Evolutionary conservation across 2,888 invertebrate species (phyloP), one percentile per base, ranked within the genome.

Genomic region (Mylabris sibirica): DNA sequence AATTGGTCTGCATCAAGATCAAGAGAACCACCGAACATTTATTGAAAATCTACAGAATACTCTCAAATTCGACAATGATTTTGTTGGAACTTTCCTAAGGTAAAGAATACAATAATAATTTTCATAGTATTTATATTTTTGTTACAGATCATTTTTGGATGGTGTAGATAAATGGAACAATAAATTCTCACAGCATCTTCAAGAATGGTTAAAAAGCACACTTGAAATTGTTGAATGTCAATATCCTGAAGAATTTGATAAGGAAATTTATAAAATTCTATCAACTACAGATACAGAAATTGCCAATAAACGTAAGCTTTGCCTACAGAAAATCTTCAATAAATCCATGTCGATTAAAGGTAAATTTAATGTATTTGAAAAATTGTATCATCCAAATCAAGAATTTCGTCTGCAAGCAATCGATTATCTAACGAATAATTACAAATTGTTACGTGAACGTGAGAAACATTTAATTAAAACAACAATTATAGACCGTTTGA

Each of bases 211-310:
- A 11, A 76, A 72, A 59, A 75, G 83, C 20, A 86, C 90, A 35
- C 77, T 93, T 0, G 87, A 88, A 69, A 88, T 85, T 26, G 81
- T 94, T 1, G 94, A 95, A 82, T 86, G 84, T 4, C 90, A 90
- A 74, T 94, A 94, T 81, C 92, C 95, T 0, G 85, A 86, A 0
- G 88, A 88, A 12, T 94, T 94, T 80, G 94, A 94, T 78, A 85
- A 86, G 61, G 89, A 90, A 59, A 85, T 93, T 0, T 90, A 91
- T 76, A 85, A 86, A 17, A 86, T 90, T 26, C 87, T 90, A 82
- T 74, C 77, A 22, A 57, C 78, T 17, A 73, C 60, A 60, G 69
- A 64, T 9, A 53, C 53, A 24, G 24, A 24, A 12, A 53, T 53
- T 12, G 53, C 66, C 14, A 65, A 63, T 38, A 69, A 66, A 59